These are phyloP conservation scores for Macrosteles quadrilineatus DNA, from an alignment of 1,140 invertebrate species.

Conservation along the genomic window DNA sequence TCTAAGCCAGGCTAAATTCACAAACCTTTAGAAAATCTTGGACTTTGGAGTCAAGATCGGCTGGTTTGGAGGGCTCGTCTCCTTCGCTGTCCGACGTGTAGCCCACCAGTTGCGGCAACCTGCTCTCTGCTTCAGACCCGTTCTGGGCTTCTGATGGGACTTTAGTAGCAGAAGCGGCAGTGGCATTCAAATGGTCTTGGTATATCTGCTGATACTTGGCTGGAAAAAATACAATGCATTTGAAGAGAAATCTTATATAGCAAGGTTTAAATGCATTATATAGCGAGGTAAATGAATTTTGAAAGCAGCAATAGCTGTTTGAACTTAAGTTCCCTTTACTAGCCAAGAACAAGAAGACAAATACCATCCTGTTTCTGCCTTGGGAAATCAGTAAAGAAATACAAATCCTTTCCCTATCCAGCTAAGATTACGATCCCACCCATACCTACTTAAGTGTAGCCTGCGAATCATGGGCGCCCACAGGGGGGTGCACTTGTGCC, in stretches of 20 bases:
- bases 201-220: conserved; percentile 49
- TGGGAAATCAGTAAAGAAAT: not conserved
- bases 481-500: too few relatives aligned
- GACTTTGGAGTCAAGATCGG: conserved; percentile 52
- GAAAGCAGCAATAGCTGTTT: not conserved
- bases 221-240: conserved; percentile 31
- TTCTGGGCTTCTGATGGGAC: not conserved
- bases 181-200: conserved; percentile 44
- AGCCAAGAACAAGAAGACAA: not conserved
- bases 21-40: conserved; percentile 54
- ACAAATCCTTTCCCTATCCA: too few relatives aligned
- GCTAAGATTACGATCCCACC: too few relatives aligned
- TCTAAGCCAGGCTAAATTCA: too few relatives aligned
- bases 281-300: not conserved
- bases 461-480: too few relatives aligned
- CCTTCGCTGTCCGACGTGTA: conserved; percentile 46
- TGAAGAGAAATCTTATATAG: not conserved
- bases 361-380: not conserved
- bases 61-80: conserved; percentile 45
- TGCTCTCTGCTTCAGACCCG: conserved; percentile 1
- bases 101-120: not conserved
- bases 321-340: not conserved
- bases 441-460: too few relatives aligned
- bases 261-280: not conserved
- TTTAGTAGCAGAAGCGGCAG: conserved; percentile 35